phyloP scores from a whole-genome alignment of 2,797 vertebrate species.

The Ceryle rudis region DNA sequence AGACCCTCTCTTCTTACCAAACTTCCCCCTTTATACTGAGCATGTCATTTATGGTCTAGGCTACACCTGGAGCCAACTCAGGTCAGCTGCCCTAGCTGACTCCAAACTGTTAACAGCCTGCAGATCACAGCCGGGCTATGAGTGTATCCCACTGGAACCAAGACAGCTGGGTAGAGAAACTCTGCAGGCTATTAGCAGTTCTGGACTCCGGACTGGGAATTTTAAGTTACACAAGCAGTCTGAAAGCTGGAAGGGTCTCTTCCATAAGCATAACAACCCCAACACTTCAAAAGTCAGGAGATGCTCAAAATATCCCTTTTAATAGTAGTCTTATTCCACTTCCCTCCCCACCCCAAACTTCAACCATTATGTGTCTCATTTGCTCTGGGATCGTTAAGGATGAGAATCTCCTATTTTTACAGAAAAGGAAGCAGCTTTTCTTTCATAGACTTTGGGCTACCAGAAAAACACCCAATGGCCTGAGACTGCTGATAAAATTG shows the following conservation, averaged over 20 bases:
- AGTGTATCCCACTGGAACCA: not conserved
- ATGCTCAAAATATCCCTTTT: not conserved
- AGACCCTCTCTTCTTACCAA: not conserved
- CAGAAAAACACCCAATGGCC: not conserved
- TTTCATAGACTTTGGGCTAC: not conserved
- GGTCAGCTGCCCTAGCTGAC: not conserved
- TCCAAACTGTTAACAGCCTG: not conserved
- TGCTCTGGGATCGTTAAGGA: not conserved
- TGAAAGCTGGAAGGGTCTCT: not conserved
- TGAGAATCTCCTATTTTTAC: not conserved
- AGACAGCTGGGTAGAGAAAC: not conserved
- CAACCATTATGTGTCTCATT: not conserved
- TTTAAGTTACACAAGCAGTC: not conserved
- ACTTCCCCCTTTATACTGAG: not conserved
- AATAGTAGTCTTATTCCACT: not conserved
- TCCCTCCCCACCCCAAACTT: not conserved
- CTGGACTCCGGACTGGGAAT: not conserved
- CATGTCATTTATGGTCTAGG: not conserved
- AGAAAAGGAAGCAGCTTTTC: not conserved
- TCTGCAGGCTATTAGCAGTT: not conserved
- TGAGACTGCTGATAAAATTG: not conserved
- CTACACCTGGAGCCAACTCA: not conserved
- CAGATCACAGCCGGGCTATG: not conserved
- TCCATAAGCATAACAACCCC: not conserved
- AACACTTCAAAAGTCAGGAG: not conserved